Evolutionary conservation across 2,888 invertebrate species (phyloP), one percentile per base, ranked within the genome.

Genomic region (Tuta absoluta): DNA sequence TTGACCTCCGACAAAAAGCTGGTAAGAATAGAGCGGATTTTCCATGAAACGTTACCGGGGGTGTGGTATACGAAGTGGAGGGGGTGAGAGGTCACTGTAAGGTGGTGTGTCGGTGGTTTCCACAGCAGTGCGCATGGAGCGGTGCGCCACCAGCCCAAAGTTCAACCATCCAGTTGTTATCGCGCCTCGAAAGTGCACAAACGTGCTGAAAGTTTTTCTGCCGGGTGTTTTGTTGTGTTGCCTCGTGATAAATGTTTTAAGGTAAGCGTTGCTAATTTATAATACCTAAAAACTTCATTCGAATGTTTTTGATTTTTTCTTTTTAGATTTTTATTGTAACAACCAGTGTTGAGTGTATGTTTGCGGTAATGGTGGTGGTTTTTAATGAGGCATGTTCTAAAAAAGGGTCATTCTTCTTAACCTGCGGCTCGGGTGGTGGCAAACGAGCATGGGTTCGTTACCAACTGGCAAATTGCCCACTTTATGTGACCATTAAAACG

Each of bases 211-310:
- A 65, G 66, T 66, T 62, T 62, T 38, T 60, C 63, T 51, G 56
- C 73, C 67, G 82, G 66, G 82, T 82, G 82, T 82, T 84, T 85
- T 85, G 80, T 83, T 82, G 77, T 78, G 76, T 69, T 75, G 71
- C 74, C 69, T 71, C 78, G 75, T 75, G 78, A 82, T 85, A 84
- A 80, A 90, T 90, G 91, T 73, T 80, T 77, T 89, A 85, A 64
- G 89, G 90, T 90, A 79, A 86, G 86, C 69, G 62, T 66, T 65
- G 37, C 38, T 59, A 17, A 24, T 49, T 45, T 53, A 28, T 41
- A 19, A 14, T 23, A n/a, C n/a, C n/a, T 23, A 2, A 53, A 14
- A 10, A 23, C 38, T 10, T 49, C 12, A 48, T 1, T 33, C 3
- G 23, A 14, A 23, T 59, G 14, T 24, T n/a, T n/a, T 17, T 28